Evolutionary conservation across 1,140 invertebrate genomes (phyloP), one percentile per base, ranked within the genome.

Genomic region (Ceratina australensis): DNA sequence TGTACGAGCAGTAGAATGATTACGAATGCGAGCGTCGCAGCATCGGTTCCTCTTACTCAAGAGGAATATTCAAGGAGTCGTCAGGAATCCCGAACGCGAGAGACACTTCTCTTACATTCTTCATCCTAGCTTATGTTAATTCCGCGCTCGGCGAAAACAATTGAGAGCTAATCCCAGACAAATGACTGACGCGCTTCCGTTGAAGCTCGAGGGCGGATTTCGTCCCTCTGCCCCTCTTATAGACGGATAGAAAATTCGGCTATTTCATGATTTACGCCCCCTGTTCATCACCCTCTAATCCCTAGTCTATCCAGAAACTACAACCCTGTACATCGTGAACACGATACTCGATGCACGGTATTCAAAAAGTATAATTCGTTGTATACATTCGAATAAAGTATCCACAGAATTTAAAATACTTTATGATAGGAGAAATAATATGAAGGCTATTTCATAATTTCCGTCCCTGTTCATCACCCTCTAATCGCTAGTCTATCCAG

Each of bases 111-210:
- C 80, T 86, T 86, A 88, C 90, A 90, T 91, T 90, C 88, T 91
- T 92, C 89, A 92, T 91, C 90, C 91, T 77, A 91, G 91, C 91
- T 92, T 92, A 92, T 92, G 92, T 91, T 92, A 92, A 92, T 92
- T 88, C 89, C 86, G 63, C 74, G 69, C 85, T 76, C 82, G 78
- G 78, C 85, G 86, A 92, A 91, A 92, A 91, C 90, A 90, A 91
- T 90, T 87, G 89, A 89, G 85, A 90, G 87, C 89, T 91, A 92
- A 92, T 92, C 91, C 90, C 86, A 90, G 91, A 92, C 90, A 91
- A 92, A 92, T 92, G 90, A 92, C 88, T 91, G 89, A 88, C 88
- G 86, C 82, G 82, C 72, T 82, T 73, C 84, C 78, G 67, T 77
- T 42, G 33, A 77, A 83, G 86, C 57, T 69, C 72, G 60, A 63